phyloP scores from a whole-genome alignment of 2,888 invertebrate genomes.

The Drosophila macrospina region DNA sequence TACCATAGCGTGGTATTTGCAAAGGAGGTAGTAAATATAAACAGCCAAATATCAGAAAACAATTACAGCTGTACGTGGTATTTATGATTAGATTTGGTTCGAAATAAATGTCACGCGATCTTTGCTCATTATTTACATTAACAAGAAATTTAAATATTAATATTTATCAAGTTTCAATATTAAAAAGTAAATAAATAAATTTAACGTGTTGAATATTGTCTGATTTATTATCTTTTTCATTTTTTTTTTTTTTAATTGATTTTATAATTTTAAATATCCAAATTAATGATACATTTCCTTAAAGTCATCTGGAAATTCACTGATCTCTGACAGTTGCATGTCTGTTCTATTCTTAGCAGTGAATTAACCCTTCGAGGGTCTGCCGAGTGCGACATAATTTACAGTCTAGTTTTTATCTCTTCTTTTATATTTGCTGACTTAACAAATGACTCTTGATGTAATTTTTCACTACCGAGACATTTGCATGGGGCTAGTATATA shows the following conservation, averaged over 20 bases:
- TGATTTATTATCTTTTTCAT: not conserved
- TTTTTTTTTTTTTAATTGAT: not conserved
- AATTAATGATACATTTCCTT: not conserved
- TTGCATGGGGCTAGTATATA: slow-evolving; percentile 42
- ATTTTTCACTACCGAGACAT: slow-evolving; percentile 56
- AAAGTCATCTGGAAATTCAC: not conserved
- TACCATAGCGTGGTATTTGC: no score
- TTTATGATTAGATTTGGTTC: not conserved
- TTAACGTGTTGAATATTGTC: not conserved
- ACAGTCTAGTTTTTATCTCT: slow-evolving; percentile 20
- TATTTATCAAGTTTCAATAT: no score
- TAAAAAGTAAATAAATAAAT: no score
- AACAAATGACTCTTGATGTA: slow-evolving; percentile 43
- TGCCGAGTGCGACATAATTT: slow-evolving; percentile 37
- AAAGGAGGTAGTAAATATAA: not conserved
- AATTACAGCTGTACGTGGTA: no score
- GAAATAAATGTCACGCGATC: not conserved
- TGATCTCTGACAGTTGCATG: not conserved
- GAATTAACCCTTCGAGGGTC: slow-evolving; percentile 16
- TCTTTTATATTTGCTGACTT: slow-evolving; percentile 34
- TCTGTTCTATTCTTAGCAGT: not conserved
- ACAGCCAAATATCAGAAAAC: not conserved
- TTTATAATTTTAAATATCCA: not conserved
- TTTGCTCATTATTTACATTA: no score
- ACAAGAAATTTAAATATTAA: no score